These are phyloP conservation scores for Latrodectus elegans DNA, from an alignment of 2,888 invertebrate genomes.

Conservation along the genomic window DNA sequence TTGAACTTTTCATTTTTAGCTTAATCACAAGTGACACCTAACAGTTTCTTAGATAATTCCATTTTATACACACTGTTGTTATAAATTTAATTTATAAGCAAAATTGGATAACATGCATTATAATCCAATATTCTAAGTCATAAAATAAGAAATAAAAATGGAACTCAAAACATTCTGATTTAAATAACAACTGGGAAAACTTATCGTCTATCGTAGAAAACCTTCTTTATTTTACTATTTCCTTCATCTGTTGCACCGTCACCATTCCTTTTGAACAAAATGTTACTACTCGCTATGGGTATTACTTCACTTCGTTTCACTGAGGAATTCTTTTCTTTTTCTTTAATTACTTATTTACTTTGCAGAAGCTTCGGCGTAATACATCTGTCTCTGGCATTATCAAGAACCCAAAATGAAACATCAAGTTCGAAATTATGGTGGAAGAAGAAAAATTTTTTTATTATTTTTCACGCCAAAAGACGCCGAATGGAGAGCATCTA, in stretches of 20 bases:
- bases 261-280: neutral
- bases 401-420: slow-evolving; percentile 4
- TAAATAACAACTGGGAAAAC: neutral
- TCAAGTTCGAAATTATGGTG: neutral
- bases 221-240: neutral
- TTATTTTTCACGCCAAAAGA: neutral
- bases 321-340: neutral
- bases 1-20: neutral
- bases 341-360: slow-evolving; percentile 5
- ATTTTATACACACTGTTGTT: neutral
- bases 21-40: neutral
- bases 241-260: slow-evolving; percentile 2
- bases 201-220: neutral
- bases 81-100: neutral
- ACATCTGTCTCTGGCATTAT: slow-evolving; percentile 3
- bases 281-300: neutral
- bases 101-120: neutral
- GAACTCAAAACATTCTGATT: neutral
- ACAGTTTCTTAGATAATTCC: neutral
- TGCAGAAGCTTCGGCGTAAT: slow-evolving; percentile 4
- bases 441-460: neutral
- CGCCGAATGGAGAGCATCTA: neutral
- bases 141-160: neutral
- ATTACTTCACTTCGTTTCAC: neutral
- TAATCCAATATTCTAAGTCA: neutral